phyloP scores from a whole-genome alignment of 1,140 invertebrate species.

The Amyelois transitella region DNA sequence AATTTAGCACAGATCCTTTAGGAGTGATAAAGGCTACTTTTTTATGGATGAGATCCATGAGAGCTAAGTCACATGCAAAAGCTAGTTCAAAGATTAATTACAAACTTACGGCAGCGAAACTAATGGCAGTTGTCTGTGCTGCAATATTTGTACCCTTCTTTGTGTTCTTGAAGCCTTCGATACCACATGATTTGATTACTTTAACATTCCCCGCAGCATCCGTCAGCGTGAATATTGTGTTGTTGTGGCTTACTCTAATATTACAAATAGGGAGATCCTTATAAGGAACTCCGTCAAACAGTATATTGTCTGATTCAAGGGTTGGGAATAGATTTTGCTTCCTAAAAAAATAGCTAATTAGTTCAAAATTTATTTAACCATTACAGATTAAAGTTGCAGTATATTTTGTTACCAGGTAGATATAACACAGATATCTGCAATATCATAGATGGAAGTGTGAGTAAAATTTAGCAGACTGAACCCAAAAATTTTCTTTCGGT shows the following conservation, averaged over 20 bases:
- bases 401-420: too few relatives aligned
- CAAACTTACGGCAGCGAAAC: conserved; percentile 79
- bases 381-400: too few relatives aligned
- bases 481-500: too few relatives aligned
- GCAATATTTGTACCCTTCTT: conserved; percentile 97
- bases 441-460: too few relatives aligned
- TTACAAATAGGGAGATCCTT: conserved; percentile 88
- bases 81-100: conserved; percentile 1
- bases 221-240: conserved; percentile 87
- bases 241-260: conserved; percentile 88
- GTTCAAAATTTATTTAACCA: too few relatives aligned
- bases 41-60: too few relatives aligned
- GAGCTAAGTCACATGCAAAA: too few relatives aligned
- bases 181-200: conserved; percentile 83
- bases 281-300: conserved; percentile 87
- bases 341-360: conserved; percentile 73
- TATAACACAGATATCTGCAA: too few relatives aligned
- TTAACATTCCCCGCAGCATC: conserved; percentile 79
- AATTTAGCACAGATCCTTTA: too few relatives aligned
- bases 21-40: too few relatives aligned
- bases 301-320: conserved; percentile 78
- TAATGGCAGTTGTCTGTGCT: conserved; percentile 93
- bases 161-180: conserved; percentile 96
- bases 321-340: conserved; percentile 84
- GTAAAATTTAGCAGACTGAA: too few relatives aligned